phyloP scores from a whole-genome alignment of 2,888 invertebrate genomes.

The Clostera curtula region DNA sequence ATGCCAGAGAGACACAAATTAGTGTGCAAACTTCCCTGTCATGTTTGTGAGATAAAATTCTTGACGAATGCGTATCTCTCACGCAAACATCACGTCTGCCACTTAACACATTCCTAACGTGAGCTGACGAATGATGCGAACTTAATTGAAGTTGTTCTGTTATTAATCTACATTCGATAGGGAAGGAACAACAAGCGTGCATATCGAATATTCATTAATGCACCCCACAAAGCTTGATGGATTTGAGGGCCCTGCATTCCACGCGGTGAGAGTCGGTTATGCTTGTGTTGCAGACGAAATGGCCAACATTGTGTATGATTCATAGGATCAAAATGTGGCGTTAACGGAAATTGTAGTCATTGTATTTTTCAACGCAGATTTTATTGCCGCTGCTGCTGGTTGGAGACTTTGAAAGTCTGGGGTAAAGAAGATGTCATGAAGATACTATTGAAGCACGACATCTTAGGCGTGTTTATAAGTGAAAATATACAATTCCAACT shows the following conservation, averaged over 20 bases:
- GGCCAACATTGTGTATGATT: too few species aligned
- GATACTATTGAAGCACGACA: too few species aligned
- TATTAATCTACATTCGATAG: conserved; percentile 18
- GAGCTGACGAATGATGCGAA: conserved; percentile 23
- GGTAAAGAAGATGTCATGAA: too few species aligned
- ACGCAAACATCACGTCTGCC: conserved; percentile 21
- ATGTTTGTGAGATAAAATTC: conserved; percentile 33
- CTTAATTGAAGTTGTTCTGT: conserved; percentile 26
- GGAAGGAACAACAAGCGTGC: conserved; percentile 30
- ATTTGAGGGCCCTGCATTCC: conserved; percentile 36
- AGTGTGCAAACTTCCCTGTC: conserved; percentile 28
- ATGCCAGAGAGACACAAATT: conserved; percentile 33
- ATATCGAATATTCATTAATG: conserved; percentile 42
- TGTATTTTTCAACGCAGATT: too few species aligned
- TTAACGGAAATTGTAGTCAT: too few species aligned
- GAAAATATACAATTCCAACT: too few species aligned
- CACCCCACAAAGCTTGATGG: conserved; percentile 32
- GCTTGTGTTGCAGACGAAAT: conserved; percentile 25
- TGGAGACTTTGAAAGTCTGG: too few species aligned
- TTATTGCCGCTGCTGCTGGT: too few species aligned
- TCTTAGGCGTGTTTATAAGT: too few species aligned
- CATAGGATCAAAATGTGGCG: too few species aligned
- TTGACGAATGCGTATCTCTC: conserved; percentile 20
- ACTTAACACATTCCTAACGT: conserved; percentile 15
- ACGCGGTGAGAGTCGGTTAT: conserved; percentile 35